phyloP scores from a whole-genome alignment of 2,888 invertebrate genomes.

The Scaeva pyrastri region DNA sequence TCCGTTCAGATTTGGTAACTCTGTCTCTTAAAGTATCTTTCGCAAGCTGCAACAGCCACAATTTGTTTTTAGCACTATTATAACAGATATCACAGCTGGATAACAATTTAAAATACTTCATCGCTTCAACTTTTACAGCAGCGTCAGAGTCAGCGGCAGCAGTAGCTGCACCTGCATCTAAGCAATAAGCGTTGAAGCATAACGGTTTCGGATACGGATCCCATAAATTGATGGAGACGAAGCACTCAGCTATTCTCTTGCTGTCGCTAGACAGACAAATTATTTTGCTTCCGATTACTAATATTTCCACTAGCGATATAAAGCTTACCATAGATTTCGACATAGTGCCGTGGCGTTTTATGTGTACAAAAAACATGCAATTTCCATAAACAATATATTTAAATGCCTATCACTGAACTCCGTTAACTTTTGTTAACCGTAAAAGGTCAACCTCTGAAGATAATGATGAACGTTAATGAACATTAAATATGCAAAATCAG shows the following conservation, averaged over 20 bases:
- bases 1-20: background rate
- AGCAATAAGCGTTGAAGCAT: slow-evolving; percentile 25
- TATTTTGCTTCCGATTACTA: background rate
- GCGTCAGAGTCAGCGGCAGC: too few species aligned
- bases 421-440: background rate
- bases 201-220: slow-evolving; percentile 7
- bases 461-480: background rate
- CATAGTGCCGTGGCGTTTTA: background rate
- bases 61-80: slow-evolving; percentile 41
- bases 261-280: slow-evolving; percentile 40
- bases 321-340: background rate
- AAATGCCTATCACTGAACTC: background rate
- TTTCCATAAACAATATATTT: slow-evolving; percentile 46
- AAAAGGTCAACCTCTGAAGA: slow-evolving; percentile 17
- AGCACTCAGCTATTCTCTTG: slow-evolving; percentile 48
- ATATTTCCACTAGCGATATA: background rate
- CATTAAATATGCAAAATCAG: background rate
- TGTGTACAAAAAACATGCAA: slow-evolving; percentile 12
- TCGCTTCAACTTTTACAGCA: slow-evolving; percentile 10
- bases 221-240: slow-evolving; percentile 35
- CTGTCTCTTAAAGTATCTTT: slow-evolving; percentile 27
- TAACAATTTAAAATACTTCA: slow-evolving; percentile 29
- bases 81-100: slow-evolving; percentile 34
- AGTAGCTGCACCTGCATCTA: slow-evolving; percentile 17
- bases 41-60: slow-evolving; percentile 46